These are phyloP conservation scores for Phortica okadai DNA, from an alignment of 2,888 invertebrate genomes.

Conservation along the genomic window DNA sequence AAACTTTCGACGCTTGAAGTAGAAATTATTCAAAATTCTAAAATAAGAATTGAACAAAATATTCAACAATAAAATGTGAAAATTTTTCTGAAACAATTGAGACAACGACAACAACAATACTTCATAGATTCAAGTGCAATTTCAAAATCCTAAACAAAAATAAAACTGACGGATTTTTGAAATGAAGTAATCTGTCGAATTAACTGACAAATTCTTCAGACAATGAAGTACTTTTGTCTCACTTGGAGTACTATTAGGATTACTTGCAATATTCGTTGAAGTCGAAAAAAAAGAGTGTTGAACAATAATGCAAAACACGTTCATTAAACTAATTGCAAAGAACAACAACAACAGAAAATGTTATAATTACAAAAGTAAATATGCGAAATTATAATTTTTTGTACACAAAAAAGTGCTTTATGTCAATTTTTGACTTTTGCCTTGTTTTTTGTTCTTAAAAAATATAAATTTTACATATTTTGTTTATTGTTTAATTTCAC, in stretches of 20 bases:
- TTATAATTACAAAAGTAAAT: slow-evolving; percentile 65
- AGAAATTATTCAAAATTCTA: neutral
- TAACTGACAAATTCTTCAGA: too few species aligned
- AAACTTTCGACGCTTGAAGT: too few species aligned
- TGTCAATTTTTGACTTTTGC: neutral
- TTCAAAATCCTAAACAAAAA: too few species aligned
- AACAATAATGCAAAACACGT: neutral
- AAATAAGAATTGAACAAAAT: too few species aligned
- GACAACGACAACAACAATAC: too few species aligned
- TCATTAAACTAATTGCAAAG: neutral
- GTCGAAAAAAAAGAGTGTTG: neutral
- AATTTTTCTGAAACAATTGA: too few species aligned
- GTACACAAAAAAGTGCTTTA: slow-evolving; percentile 3
- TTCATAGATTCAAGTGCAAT: too few species aligned
- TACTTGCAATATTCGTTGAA: neutral
- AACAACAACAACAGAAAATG: slow-evolving; percentile 51
- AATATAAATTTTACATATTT: neutral
- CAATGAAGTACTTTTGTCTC: too few species aligned
- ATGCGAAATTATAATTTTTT: slow-evolving; percentile 34
- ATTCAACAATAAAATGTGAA: too few species aligned
- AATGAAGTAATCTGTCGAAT: too few species aligned
- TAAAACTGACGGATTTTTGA: too few species aligned
- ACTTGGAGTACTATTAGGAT: too few species aligned
- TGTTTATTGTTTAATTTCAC: neutral
- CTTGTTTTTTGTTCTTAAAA: neutral